Base-by-base conservation (phyloP, 2,113 vertebrate species). In the Ranitomeya imitator region DNA sequence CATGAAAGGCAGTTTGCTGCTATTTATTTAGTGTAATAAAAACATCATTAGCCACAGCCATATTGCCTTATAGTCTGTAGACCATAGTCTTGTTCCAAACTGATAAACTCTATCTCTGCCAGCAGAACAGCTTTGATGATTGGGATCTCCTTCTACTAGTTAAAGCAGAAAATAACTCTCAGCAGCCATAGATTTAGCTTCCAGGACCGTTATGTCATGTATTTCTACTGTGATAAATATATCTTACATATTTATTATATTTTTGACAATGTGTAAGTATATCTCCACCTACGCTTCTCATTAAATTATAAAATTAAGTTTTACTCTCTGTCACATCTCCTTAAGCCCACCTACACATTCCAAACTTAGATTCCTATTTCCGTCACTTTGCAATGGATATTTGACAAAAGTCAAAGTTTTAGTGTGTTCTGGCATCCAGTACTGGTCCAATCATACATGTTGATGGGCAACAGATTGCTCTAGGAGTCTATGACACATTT, bases 331-430 rank as follows among this genome's bases (percentile, higher is more conserved):
- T 86, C 57, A 52, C 19, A 71, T 74, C 65, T 87, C 10, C n/a
- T 59, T 21, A 52, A 73, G n/a, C n/a, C 65, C 79, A 59, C 86
- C 86, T 23, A 87, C 79, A 87, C 54, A 8, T 82, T 87, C 79
- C 65, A 87, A 73, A 87, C 26, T 82, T 61, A 87, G 86, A 80
- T 74, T 18, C 15, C 54, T 82, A 82, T 87, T 78, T 87, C 65
- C 67, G 61, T 74, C 65, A 87, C 54, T 45, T 82, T 82, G 26
- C 79, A 82, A 55, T 79, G 15, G 7, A 63, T 87, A 63, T 55
- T 63, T 80, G 61, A 80, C 45, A 80, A 57, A 77, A 60, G 76
- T 55, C 23, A 59, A 80, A 26, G 37, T 21, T 80, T 10, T 57
- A 79, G 16, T 57, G 37, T 15, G 3, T 10, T 31, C 23, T 14